These are phyloP conservation scores for Ectemnius lituratus DNA, from an alignment of 2,888 invertebrate species.

Conservation along the genomic window DNA sequence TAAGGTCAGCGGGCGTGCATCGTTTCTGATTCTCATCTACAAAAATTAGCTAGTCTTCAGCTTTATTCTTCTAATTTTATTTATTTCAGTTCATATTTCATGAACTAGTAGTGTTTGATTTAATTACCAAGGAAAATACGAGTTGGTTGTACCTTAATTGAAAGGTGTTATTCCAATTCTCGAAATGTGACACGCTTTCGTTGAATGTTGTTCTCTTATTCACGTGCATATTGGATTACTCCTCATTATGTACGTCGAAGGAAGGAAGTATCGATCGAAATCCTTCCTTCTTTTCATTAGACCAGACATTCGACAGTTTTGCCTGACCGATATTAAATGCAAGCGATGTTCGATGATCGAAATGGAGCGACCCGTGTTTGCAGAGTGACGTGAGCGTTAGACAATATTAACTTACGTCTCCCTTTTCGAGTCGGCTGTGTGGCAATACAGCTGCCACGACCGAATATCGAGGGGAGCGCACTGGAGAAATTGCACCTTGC, in stretches of 20 bases:
- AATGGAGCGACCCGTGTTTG: neutral
- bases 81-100: too few relatives aligned
- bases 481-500: conserved; percentile 31
- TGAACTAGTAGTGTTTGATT: too few relatives aligned
- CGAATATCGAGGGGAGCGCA: conserved; percentile 24
- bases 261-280: neutral
- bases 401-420: conserved; percentile 9
- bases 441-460: conserved; percentile 29
- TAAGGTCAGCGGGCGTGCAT: conserved; percentile 41
- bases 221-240: neutral
- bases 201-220: neutral
- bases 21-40: neutral
- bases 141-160: too few relatives aligned
- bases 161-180: neutral
- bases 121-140: too few relatives aligned
- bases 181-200: neutral
- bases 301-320: neutral
- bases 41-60: too few relatives aligned
- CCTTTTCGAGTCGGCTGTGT: conserved; percentile 33
- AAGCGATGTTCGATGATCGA: neutral
- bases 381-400: conserved; percentile 2
- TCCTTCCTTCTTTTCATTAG: neutral
- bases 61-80: neutral
- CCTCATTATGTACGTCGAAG: neutral
- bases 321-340: neutral